Evolutionary conservation across 2,113 vertebrate genomes (phyloP), one percentile per base, ranked within the genome.

Genomic region (Narcine bancroftii): DNA sequence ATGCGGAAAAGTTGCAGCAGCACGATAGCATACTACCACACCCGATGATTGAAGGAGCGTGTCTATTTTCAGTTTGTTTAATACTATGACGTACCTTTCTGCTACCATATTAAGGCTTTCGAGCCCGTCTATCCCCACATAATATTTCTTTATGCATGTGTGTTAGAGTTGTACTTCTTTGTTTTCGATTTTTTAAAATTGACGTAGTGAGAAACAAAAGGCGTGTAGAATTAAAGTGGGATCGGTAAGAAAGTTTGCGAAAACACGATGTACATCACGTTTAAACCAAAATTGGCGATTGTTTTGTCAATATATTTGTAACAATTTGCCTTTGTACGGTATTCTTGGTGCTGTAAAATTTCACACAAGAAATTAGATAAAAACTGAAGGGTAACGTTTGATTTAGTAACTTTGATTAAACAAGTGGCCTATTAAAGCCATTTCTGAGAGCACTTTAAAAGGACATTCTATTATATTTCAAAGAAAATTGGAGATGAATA

Each of bases 211-310:
- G 33, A n/a, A 87, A 87, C 81, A 63, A 19, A 36, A 60, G 33
- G 15, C 81, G 60, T 87, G 6, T n/a, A 15, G 6, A 87, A 63
- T 33, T n/a, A 33, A 29, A 81, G 13, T n/a, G 1, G 2, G 72
- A 39, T 39, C 13, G 0, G 5, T 36, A 60, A 87, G 3, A 0
- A 36, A 7, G 33, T 87, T 87, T 83, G 13, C 33, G 39, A 85
- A 36, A 17, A 17, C 72, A 87, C n/a, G 33, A 21, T 75, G 19
- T 24, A 47, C 24, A 19, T 63, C n/a, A 60, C 33, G 36, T 50
- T 50, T 60, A 87, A 63, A 2, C 81, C 81, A 36, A 87, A 75
- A 60, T 87, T 60, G 26, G 81, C 21, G 81, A 87, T 87, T 87
- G 17, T 87, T 63, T 2, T 56, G 1, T 1, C 1, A n/a, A 60